phyloP scores from a whole-genome alignment of 2,797 vertebrate genomes.

The Manis crassicaudata region DNA sequence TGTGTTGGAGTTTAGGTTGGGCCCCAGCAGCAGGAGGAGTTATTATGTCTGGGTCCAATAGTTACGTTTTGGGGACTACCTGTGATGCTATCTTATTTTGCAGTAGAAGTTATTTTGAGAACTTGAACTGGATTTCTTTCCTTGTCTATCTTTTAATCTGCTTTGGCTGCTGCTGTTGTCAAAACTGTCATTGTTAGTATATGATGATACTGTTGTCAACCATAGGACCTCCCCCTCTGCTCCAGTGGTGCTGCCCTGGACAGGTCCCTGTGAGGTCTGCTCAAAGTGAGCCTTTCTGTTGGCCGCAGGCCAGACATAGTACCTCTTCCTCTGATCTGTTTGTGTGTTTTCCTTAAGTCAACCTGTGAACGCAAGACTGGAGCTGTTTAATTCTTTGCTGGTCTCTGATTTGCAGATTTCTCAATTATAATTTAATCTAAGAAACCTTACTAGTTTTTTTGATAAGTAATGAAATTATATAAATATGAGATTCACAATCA shows the following conservation, averaged over 20 bases:
- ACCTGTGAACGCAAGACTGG: background rate
- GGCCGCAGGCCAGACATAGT: background rate
- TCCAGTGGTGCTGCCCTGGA: background rate
- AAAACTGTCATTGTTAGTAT: background rate
- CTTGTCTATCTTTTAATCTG: background rate
- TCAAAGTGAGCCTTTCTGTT: background rate
- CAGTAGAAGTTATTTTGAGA: conserved; percentile 8
- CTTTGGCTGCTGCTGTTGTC: background rate
- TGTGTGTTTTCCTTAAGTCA: background rate
- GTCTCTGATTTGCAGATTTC: background rate
- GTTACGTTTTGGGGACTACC: background rate
- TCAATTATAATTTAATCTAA: background rate
- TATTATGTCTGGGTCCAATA: background rate
- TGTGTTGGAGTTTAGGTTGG: background rate
- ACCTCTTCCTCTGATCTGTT: background rate
- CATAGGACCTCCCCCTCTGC: background rate
- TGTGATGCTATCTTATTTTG: background rate
- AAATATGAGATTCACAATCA: background rate
- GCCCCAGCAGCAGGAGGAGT: background rate
- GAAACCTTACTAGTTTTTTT: background rate
- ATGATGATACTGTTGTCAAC: background rate
- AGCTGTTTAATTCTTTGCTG: background rate
- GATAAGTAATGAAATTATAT: background rate
- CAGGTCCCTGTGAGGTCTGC: background rate
- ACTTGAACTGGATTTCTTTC: background rate